Base-by-base conservation (phyloP, 23 tunicate species). In the Trididemnum clinides region DNA sequence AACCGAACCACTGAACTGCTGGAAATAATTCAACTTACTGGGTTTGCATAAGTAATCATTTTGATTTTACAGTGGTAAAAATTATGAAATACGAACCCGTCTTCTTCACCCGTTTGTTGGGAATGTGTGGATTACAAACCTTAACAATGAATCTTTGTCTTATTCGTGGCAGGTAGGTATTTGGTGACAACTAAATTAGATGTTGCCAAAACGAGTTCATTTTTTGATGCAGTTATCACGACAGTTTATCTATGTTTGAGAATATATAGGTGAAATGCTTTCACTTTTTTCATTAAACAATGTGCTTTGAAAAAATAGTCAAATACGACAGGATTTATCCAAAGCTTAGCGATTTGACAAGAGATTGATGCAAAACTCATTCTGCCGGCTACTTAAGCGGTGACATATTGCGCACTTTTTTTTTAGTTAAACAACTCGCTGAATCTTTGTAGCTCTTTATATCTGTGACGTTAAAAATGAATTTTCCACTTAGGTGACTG, bases 121-220 rank as follows among this genome's bases (percentile, higher is more conserved):
- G 10, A 12, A 36, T 5, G 38, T 73, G 80, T 73, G 80, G 80
- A 73, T 73, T 23, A 66, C 37, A 10, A 66, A 66, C n/a, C 75
- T 37, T 3, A 29, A 3, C 6, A 6, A 29, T 29, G 75, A 66
- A 66, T 29, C 31, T 66, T 37, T 29, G 10, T 3, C 36, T 29
- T 66, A 10, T 31, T 31, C 6, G 6, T 66, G 36, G 37, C 7
- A 66, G 75, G 75, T 66, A 28, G 25, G 25, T 59, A 10, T 19
- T 59, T 44, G 54, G n/a, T n/a, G n/a, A n/a, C n/a, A n/a, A n/a
- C n/a, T n/a, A n/a, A n/a, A n/a, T n/a, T n/a, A n/a, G n/a, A n/a
- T n/a, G n/a, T n/a, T n/a, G n/a, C n/a, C n/a, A n/a, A n/a, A n/a
- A n/a, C n/a, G n/a, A n/a, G n/a, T n/a, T n/a, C n/a, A n/a, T n/a